A percentile compares a stretch with the other conserved stretches of the same genome.
Conservation (phyloP, 1,140 invertebrate genomes). For the Theocolax elegans region DNA sequence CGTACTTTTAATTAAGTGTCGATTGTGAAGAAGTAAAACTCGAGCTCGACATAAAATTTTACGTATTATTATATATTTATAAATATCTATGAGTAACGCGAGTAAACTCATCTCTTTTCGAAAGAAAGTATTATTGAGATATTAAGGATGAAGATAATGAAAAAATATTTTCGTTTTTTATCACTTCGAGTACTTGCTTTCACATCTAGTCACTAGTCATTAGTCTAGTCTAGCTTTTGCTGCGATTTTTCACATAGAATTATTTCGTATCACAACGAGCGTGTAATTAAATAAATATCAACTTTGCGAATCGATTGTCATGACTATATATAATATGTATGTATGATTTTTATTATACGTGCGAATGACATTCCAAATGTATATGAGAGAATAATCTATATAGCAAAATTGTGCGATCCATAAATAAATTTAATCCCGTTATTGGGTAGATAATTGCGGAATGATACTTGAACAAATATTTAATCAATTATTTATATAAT, state of each 20-base stretch:
- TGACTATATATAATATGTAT: too few relatives aligned
- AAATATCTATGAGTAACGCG: neutral
- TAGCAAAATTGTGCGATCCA: too few relatives aligned
- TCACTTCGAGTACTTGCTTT: slow-evolving; percentile 40
- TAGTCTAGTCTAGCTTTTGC: slow-evolving; percentile 41
- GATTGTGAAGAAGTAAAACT: neutral
- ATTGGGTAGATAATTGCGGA: too few relatives aligned
- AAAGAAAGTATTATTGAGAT: slow-evolving; percentile 32
- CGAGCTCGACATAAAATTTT: neutral
- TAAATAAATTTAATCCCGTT: too few relatives aligned
- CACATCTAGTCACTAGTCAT: slow-evolving; percentile 43
- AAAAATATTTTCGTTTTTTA: neutral
- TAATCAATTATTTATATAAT: too few relatives aligned
- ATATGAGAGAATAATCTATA: neutral
- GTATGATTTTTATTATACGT: neutral
- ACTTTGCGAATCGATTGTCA: too few relatives aligned
- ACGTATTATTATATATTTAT: neutral
- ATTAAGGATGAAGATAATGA: neutral
- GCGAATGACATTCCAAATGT: slow-evolving; percentile 30
- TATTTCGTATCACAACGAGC: slow-evolving; percentile 23
- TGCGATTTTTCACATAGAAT: slow-evolving; percentile 8
- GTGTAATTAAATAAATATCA: too few relatives aligned
- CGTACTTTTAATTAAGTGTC: slow-evolving; percentile 11
- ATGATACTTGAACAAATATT: too few relatives aligned
- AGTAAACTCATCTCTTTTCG: slow-evolving; percentile 16